Base-by-base conservation (phyloP, 2,888 invertebrate species). In the Pristionchus fissidentatus region DNA sequence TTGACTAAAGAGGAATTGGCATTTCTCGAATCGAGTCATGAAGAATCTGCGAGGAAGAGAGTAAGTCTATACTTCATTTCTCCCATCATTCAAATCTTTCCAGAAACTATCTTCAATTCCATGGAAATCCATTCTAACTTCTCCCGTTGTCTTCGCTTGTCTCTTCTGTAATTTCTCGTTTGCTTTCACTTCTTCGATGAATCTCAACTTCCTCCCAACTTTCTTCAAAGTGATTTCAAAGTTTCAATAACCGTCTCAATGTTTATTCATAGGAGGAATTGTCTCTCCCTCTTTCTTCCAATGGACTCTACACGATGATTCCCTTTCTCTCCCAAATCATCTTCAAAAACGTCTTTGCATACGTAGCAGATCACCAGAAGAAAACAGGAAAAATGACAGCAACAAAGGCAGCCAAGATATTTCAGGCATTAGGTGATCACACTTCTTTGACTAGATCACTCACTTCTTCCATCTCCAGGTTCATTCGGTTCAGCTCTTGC, bases 301-400 rank as follows among this genome's bases (percentile, higher is more conserved):
- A 80, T 60, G 80, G 80, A 35, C 41, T 80, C 32, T 80, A 60
- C 60, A 80, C 80, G 3, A 43, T 60, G 29, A 10, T 60, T 22
- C 80, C 80, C 13, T 80, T 80, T 60, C 15, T 80, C 57, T 29
- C 57, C 29, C 80, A 80, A 60, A 38, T 80, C 22, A 10, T 82
- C 32, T 46, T 82, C 49, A 82, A 82, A 70, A 82, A 82, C 29
- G 3, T 82, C 1, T 70, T 82, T 38, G 82, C 82, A 3, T 82
- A 0, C 19, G 32, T 60, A 0, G 66, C 82, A 32, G 82, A 82
- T 66, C 19, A 82, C 49, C 22, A 32, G 26, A 82, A 82, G 70
- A 66, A 43, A 35, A 66, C 35, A 4, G 66, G 70, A 3, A 41
- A 19, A 49, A 15, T 82, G n/a, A 70, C 49, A 26, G 46, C 66